Evolutionary conservation across 2,797 vertebrate genomes (phyloP), one percentile per base, ranked within the genome.

Genomic region (Enteromius fasciolatus): DNA sequence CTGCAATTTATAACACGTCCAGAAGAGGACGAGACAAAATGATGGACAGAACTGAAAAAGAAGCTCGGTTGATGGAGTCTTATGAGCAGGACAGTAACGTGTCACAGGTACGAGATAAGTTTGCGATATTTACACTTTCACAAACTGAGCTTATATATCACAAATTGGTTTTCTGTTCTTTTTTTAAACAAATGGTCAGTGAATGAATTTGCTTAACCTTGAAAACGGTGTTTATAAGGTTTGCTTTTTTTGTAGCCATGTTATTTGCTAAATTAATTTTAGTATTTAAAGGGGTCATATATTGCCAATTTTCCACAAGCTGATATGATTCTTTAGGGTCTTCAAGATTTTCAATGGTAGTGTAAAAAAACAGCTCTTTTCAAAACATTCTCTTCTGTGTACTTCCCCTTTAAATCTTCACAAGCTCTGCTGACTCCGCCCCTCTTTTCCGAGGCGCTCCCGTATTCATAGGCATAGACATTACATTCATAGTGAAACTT

Each of bases 1-100:
- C 95, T n/a, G 85, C 90, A 41, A 87, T 95, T 67, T 85, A 89
- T 89, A 95, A 93, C 91, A 85, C 81, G 67, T 93, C 93, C 0
- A 91, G 92, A 5, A 88, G 91, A 68, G 89, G 92, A n/a, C 72
- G 88, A 48, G 85, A 84, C 11, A 85, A 81, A 67, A 59, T 59
- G 20, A 76, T 68, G n/a, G 36, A 90, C 85, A 84, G 91, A 91
- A 15, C 90, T 89, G 57, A 61, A 85, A 7, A 91, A 91, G 91
- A 86, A 76, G 90, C 89, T 86, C 87, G n/a, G 0, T 72, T 86
- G 50, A 80, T 94, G 82, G 94, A 95, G 83, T 88, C 91, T 2
- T 93, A 83, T 48, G 89, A 92, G 77, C 92, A 89, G 86, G 90
- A 89, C 88, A 93, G 89, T 83, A 81, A 80, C 0, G 85, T 91